Evolutionary conservation across 2,888 invertebrate species (phyloP), one percentile per base, ranked within the genome.

Genomic region (Hyalella azteca): DNA sequence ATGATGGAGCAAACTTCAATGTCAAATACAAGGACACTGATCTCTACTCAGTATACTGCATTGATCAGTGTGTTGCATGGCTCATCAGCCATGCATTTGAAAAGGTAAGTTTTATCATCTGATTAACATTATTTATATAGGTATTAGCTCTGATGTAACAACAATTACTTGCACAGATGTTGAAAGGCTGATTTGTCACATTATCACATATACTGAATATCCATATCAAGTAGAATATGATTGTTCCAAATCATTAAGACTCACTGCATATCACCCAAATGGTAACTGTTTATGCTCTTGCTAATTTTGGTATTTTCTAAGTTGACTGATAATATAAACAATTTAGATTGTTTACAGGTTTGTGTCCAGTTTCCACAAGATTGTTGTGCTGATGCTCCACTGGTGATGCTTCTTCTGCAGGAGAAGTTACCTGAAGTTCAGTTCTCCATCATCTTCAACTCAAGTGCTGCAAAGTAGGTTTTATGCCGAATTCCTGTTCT

Each of bases 321-420:
- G n/a, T 15, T 7, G 22, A 5, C 15, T 22, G 22, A 50, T 50
- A n/a, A 22, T 26, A 26, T 29, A 54, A 29, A 26, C 13, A 26
- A 26, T 54, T 22, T 54, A 29, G 54, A n/a, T n/a, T 54, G 54
- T 54, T 11, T 66, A 29, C 66, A 66, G 66, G 39, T 66, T 9
- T 66, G 66, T 22, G 29, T 66, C 19, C 66, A 66, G 66, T 66
- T 66, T 36, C 66, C 66, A 5, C 66, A 66, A 36, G 66, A 66
- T 36, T 66, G 66, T 13, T 66, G 66, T 36, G 36, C 13, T 7
- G 66, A 66, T 36, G 66, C 66, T 29, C 39, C 66, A 29, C 66
- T 66, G 5, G 66, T 66, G 66, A 13, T 66, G 66, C 36, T 66
- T 22, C 32, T 19, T 36, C 19, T 66, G 36, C 66, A 66, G 66